These are phyloP conservation scores for Sula dactylatra DNA, from an alignment of 2,113 vertebrate species.

Conservation along the genomic window DNA sequence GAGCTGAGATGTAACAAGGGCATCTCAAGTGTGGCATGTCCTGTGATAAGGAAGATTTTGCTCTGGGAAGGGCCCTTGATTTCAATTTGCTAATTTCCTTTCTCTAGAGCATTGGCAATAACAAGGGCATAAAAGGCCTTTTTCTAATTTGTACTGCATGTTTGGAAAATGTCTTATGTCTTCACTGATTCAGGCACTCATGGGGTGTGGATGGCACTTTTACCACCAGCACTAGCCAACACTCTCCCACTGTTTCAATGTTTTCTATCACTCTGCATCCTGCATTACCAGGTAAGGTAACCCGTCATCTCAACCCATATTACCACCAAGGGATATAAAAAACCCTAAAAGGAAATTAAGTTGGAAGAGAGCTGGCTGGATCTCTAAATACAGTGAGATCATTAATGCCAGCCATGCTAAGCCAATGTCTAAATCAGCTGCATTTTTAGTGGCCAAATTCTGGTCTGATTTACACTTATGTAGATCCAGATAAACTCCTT, in stretches of 20 bases:
- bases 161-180: neutral
- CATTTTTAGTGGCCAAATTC: neutral
- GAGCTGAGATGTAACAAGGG: neutral
- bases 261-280: neutral
- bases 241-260: neutral
- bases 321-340: neutral
- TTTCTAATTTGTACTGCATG: neutral
- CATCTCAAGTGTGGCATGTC: neutral
- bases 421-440: neutral
- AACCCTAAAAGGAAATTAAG: neutral
- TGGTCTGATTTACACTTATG: neutral
- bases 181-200: neutral
- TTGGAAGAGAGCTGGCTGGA: neutral
- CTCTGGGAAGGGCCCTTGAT: neutral
- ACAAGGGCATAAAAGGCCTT: neutral
- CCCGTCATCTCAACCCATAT: neutral
- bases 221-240: accelerated
- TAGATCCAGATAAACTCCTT: neutral
- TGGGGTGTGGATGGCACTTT: neutral
- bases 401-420: neutral
- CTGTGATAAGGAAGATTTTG: slow-evolving; percentile 1
- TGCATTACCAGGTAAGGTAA: neutral
- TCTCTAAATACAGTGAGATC: neutral
- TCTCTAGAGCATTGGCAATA: neutral
- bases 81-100: slow-evolving; percentile 23